Base-by-base conservation (phyloP, 2,888 invertebrate genomes). In the Exephanes ischioxanthus region DNA sequence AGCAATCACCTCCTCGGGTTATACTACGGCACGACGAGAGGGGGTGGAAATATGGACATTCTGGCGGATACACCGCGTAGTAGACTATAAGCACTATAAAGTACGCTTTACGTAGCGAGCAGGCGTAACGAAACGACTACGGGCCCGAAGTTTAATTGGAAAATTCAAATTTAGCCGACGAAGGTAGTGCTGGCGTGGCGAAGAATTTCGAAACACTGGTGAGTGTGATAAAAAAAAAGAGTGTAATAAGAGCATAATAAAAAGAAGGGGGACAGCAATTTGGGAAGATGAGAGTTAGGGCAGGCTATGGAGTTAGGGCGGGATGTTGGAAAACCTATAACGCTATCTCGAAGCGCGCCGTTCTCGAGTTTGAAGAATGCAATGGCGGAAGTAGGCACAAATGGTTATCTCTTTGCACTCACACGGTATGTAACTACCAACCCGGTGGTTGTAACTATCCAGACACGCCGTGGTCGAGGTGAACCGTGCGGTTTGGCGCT, bases 151-250 rank as follows among this genome's bases (percentile, higher is more conserved):
- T 76, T 76, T 76, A 66, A 66, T 76, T 76, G 76, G 76, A 53
- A 76, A 76, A 76, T 66, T 76, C 37, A 66, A 66, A 76, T 76
- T 66, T 76, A 76, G 51, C 61, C 66, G 11, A 45, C 19, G 51
- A 66, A 53, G 45, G 33, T 19, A 16, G 16, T 16, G 16, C 16
- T 16, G 16, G 14, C 3, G 33, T 58, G 1, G 48, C 66, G 51
- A 66, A 63, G 66, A 37, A 66, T 66, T 66, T 37, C 14, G 48
- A 66, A 51, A 30, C 66, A 66, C 19, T 66, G 19, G 19, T 45
- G 33, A 26, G 16, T 30, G 26, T 61, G 26, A 61, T 61, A 30
- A 61, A 61, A 22, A n/a, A 22, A 61, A 30, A 61, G 33, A 33
- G 33, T 33, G 33, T 33, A 61, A 61, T 26, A 30, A 61, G 26